Evolutionary conservation across 2,113 vertebrate species (phyloP).

Genomic region (Odobenus rosmarus): DNA sequence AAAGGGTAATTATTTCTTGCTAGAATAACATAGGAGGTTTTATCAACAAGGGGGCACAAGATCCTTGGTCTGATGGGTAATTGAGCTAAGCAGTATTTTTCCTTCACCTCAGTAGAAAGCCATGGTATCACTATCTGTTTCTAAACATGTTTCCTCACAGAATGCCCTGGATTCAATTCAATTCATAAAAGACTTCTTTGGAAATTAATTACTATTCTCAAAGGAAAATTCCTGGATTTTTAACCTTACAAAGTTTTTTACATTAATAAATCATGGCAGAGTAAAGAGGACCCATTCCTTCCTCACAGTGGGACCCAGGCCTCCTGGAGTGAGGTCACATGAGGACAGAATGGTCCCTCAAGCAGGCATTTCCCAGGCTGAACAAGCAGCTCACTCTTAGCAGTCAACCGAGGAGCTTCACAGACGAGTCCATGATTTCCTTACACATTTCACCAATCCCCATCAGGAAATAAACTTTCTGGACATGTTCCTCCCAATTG

Average conservation of each 20-base stretch:
- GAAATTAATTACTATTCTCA: conserved; percentile 16
- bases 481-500: neutral
- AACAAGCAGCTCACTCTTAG: neutral
- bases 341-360: rapidly evolving
- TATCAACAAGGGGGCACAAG: neutral
- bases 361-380: neutral
- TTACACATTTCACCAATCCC: neutral
- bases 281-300: neutral
- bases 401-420: too few relatives aligned
- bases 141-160: neutral
- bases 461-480: neutral
- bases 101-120: neutral
- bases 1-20: neutral
- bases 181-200: neutral
- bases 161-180: neutral
- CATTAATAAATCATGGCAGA: neutral
- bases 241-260: neutral
- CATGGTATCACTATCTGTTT: neutral
- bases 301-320: neutral
- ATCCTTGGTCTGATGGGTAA: neutral
- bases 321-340: neutral
- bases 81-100: neutral
- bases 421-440: neutral
- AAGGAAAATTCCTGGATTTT: neutral
- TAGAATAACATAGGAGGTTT: neutral